Base-by-base conservation (phyloP, 2,797 vertebrate species). In the Carcharodon carcharias region DNA sequence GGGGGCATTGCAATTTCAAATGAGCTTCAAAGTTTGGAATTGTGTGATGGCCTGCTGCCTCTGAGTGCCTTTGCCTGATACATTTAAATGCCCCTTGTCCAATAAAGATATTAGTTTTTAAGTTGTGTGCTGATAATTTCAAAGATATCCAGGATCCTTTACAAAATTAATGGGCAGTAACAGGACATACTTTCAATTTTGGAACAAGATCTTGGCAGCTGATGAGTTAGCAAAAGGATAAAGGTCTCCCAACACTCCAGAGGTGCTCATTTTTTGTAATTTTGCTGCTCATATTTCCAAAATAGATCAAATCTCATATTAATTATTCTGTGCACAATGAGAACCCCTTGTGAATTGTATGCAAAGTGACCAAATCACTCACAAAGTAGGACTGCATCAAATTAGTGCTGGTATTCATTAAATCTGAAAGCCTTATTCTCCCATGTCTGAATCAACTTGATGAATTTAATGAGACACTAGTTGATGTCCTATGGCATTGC, bases 391-490 rank as follows among this genome's bases (percentile, higher is more conserved):
- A 93, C 40, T 92, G 16, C 63, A 45, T 93, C 61, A 93, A 67
- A 93, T 40, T 67, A 67, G 9, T 67, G 91, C 40, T 93, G 61
- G 63, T 45, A 67, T 93, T 93, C 61, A 93, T 93, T 93, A 93
- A 67, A 26, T 93, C n/a, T 65, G 61, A 93, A 65, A 11, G 21
- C 40, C 35, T 93, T 67, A 63, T 93, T 65, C 63, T 67, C 91
- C 14, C 4, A n/a, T 93, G n/a, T 12, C n/a, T 3, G 11, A 93
- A 93, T 93, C 61, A 93, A 3, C 61, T 93, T 93, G 91, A 65
- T 67, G n/a, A 65, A 67, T 93, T 93, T 93, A 93, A 65, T 93
- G 61, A 93, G n/a, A 67, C n/a, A 67, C 58, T n/a, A 91, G 63
- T 67, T 67, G 61, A 93, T 93, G 65, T 67, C 40, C n/a, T 93